Conservation (phyloP, 2,113 vertebrate species). For the Rhegmatorhina hoffmannsi region DNA sequence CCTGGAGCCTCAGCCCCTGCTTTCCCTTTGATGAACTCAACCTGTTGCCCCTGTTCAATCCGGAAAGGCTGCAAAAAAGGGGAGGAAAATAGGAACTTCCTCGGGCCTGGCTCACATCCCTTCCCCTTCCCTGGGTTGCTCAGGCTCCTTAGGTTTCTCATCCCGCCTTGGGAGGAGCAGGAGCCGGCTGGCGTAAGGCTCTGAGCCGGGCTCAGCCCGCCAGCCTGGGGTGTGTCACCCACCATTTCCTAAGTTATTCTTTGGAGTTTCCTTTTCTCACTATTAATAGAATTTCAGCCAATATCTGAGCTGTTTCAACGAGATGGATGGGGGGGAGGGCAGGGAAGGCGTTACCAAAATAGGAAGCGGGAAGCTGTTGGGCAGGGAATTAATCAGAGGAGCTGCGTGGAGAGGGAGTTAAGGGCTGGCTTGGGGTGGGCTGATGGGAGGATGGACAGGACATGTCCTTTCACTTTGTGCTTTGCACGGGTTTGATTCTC, state of each 20-base stretch:
- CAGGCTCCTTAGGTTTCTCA: constrained; percentile 6
- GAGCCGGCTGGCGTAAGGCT: neutral
- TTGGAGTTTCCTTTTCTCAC: constrained; percentile 73
- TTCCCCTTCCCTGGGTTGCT: constrained; percentile 14
- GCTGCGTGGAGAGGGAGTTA: neutral
- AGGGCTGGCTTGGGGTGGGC: neutral
- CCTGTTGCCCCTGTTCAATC: neutral
- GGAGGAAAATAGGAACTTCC: constrained; percentile 41
- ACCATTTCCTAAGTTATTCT: constrained; percentile 79
- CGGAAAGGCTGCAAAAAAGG: constrained; percentile 29
- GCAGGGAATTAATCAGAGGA: constrained; percentile 31
- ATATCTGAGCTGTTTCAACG: constrained; percentile 39
- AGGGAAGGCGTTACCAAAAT: constrained; percentile 3
- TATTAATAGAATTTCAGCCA: constrained; percentile 79
- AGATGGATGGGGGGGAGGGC: neutral
- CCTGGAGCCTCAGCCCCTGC: neutral
- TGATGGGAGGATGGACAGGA: neutral
- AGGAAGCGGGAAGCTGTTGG: constrained; percentile 34
- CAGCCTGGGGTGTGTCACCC: constrained; percentile 50
- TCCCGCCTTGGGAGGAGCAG: constrained; percentile 41
- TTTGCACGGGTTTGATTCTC: neutral
- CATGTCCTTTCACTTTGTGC: neutral
- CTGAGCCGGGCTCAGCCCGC: neutral
- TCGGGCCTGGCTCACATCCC: constrained; percentile 5
- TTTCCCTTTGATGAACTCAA: neutral